These are phyloP conservation scores for Prionace glauca DNA, from an alignment of 2,797 vertebrate species.

Conservation along the genomic window DNA sequence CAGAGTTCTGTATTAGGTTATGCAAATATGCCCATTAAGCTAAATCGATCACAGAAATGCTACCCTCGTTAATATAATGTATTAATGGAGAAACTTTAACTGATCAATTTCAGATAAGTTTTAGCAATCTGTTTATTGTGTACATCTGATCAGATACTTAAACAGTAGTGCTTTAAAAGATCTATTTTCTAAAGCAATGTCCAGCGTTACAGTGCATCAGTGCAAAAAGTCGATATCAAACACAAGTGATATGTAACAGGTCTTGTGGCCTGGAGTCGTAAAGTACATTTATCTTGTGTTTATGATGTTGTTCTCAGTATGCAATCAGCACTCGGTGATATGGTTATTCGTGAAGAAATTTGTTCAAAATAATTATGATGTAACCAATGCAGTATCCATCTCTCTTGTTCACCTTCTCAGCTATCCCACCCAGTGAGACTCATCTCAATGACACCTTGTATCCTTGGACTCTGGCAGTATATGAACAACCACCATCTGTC, in stretches of 20 bases:
- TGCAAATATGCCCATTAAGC: slow-evolving; percentile 19
- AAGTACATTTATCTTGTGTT: not conserved
- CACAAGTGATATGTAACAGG: not conserved
- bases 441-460: not conserved
- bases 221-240: not conserved
- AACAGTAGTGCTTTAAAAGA: not conserved
- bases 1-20: slow-evolving; percentile 13
- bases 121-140: not conserved
- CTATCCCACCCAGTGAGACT: not conserved
- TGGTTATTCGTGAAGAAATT: not conserved
- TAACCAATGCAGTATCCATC: not conserved
- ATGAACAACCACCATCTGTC: not conserved
- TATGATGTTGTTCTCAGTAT: not conserved
- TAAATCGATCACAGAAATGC: not conserved
- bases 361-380: not conserved
- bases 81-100: not conserved
- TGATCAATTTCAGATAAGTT: not conserved
- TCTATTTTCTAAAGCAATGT: not conserved
- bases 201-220: not conserved
- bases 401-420: not conserved
- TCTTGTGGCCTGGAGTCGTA: not conserved
- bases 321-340: not conserved
- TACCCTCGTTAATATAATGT: not conserved
- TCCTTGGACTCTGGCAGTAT: not conserved
- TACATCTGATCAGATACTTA: not conserved